Percentiles rank a stretch among this genome's conserved stretches.
Conservation (phyloP, 2,888 invertebrate genomes). For the Thecocarcelia acutangulata region DNA sequence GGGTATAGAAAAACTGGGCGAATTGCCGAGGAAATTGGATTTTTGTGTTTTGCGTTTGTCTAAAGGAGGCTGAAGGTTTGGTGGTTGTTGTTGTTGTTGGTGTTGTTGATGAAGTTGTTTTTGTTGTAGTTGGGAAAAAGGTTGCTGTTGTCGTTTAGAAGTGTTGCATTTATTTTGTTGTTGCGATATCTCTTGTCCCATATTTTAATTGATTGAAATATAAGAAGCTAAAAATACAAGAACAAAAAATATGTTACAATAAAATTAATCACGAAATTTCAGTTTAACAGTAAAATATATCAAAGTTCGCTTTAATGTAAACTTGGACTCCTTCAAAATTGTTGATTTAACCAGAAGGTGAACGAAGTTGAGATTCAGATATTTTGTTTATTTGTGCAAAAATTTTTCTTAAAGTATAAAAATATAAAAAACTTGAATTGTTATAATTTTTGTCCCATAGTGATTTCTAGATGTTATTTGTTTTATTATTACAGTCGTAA, state of each 20-base stretch:
- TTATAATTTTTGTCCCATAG: too few species aligned
- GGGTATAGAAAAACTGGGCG: constrained; percentile 43
- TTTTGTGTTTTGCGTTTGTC: constrained; percentile 69
- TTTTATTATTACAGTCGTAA: too few species aligned
- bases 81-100: not conserved
- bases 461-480: too few species aligned
- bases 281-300: too few species aligned
- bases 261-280: too few species aligned
- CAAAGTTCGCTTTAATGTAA: too few species aligned
- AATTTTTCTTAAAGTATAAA: too few species aligned
- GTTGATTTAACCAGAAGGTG: too few species aligned
- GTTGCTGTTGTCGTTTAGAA: constrained; percentile 75
- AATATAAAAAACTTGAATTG: too few species aligned
- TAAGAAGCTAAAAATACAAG: constrained; percentile 70
- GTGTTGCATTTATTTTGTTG: constrained; percentile 77
- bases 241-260: not conserved
- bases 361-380: too few species aligned
- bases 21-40: constrained; percentile 52
- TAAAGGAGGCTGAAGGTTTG: constrained; percentile 59
- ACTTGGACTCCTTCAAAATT: too few species aligned
- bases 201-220: constrained; percentile 78
- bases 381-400: too few species aligned
- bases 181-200: constrained; percentile 82
- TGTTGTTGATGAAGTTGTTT: constrained; percentile 62
- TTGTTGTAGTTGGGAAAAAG: constrained; percentile 67